Percentiles rank a stretch among this genome's conserved stretches.
Evolutionary conservation across 2,888 invertebrate genomes (phyloP).

Genomic region (Xiphydria camelus): DNA sequence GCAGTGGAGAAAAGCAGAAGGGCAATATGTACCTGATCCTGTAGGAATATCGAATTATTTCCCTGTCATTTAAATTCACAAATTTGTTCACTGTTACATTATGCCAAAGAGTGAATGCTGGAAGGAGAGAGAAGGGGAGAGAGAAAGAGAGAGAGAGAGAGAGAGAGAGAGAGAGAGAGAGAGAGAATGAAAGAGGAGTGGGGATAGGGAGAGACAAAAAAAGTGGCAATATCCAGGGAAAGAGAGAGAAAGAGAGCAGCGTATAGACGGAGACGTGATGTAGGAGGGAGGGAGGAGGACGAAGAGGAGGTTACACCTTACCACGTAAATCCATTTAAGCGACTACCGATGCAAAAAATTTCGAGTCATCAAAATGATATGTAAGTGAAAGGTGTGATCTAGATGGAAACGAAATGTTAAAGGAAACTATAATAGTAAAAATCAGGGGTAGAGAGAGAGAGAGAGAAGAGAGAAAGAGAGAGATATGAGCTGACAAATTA

Average conservation of each 20-base stretch:
- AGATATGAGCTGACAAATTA: neutral
- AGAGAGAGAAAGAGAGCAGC: conserved; percentile 5
- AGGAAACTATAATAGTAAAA: too few species aligned
- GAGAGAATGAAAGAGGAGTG: too few species aligned
- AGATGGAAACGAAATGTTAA: too few species aligned
- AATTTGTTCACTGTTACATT: neutral
- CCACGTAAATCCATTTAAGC: too few species aligned
- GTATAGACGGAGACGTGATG: conserved; percentile 11
- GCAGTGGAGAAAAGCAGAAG: neutral
- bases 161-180: conserved; percentile 7
- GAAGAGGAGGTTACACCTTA: conserved; percentile 17
- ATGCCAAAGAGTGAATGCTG: too few species aligned
- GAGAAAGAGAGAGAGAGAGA: conserved; percentile 10
- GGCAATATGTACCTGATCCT: too few species aligned
- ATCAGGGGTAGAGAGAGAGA: neutral
- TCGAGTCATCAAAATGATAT: too few species aligned
- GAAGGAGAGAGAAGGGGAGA: conserved; percentile 7
- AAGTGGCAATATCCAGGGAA: too few species aligned
- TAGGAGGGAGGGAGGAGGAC: conserved; percentile 21
- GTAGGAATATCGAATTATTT: too few species aligned
- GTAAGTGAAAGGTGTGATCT: too few species aligned
- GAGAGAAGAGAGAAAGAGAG: conserved; percentile 6
- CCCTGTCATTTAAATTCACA: neutral
- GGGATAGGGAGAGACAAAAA: neutral
- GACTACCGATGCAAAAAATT: too few species aligned